Evolutionary conservation across 23 tunicate species (phyloP).

Genomic region (Trididemnum miniatum): DNA sequence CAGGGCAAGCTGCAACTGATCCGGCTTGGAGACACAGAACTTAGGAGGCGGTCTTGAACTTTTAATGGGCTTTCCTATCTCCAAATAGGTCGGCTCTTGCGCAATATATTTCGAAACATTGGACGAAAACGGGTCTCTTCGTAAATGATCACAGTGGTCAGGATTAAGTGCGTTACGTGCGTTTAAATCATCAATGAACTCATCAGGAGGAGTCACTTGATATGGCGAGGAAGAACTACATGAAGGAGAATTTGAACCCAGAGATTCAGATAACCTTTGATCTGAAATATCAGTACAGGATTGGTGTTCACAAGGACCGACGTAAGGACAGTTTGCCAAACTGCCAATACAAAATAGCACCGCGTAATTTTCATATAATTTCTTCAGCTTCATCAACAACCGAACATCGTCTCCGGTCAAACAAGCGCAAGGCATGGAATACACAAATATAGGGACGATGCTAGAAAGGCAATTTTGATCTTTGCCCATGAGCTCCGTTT

Average conservation of each 20-base stretch:
- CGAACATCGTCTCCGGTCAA: neutral
- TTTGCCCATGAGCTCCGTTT: neutral
- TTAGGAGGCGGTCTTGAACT: neutral
- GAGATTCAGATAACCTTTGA: neutral
- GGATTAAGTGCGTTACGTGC: neutral
- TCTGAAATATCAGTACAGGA: neutral
- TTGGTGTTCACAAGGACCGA: neutral
- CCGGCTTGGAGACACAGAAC: neutral
- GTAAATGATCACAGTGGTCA: neutral
- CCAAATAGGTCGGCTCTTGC: neutral
- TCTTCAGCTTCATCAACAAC: slow-evolving; percentile 2
- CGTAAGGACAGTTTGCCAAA: neutral
- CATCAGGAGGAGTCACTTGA: neutral
- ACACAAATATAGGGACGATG: slow-evolving; percentile 35
- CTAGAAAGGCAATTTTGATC: slow-evolving; percentile 1
- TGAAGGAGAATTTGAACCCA: neutral
- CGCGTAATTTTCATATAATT: slow-evolving; percentile 3
- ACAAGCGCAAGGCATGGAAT: slow-evolving; percentile 27
- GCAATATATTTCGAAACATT: neutral
- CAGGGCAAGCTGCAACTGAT: slow-evolving; percentile 4
- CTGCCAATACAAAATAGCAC: slow-evolving; percentile 9
- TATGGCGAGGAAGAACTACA: neutral
- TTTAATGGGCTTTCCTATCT: neutral
- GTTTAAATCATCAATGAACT: neutral
- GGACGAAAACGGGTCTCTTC: neutral